phyloP scores from a whole-genome alignment of 2,113 vertebrate genomes.

The Callionymus lyra region DNA sequence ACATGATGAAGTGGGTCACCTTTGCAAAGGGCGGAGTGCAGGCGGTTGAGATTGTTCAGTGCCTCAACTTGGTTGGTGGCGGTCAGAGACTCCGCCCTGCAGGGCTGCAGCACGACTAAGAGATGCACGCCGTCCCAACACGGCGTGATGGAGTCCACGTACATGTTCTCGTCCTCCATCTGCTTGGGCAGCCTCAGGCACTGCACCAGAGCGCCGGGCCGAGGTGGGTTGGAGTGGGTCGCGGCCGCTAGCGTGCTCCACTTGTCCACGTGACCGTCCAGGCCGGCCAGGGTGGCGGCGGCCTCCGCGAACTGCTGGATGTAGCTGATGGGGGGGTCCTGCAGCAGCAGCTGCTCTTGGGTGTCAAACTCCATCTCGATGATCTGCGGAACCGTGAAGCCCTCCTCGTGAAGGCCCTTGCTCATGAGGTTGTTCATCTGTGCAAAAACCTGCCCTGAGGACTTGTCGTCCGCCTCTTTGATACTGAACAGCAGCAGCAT shows the following conservation, averaged over 20 bases:
- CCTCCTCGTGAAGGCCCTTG: constrained; percentile 95
- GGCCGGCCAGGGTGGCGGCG: constrained; percentile 75
- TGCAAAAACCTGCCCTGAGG: constrained; percentile 90
- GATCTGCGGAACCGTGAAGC: constrained; percentile 96
- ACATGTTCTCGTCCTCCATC: constrained; percentile 92
- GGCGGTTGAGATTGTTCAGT: constrained; percentile 97
- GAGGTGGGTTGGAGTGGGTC: constrained; percentile 56
- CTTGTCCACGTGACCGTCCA: constrained; percentile 81
- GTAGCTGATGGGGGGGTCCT: constrained; percentile 96
- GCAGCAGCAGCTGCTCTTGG: constrained; percentile 91
- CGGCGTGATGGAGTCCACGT: constrained; percentile 91
- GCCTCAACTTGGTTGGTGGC: constrained; percentile 98
- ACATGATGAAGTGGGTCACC: constrained; percentile 71
- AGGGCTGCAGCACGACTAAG: constrained; percentile 84
- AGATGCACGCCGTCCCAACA: constrained; percentile 95
- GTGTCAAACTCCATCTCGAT: constrained; percentile 98
- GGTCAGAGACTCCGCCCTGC: constrained; percentile 81
- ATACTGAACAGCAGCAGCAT: constrained; percentile 94
- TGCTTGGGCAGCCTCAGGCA: constrained; percentile 90
- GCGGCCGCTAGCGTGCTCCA: constrained; percentile 79
- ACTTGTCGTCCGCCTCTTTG: constrained; percentile 95
- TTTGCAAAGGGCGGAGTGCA: constrained; percentile 95
- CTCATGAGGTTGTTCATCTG: constrained; percentile 98
- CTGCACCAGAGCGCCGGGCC: constrained; percentile 91
- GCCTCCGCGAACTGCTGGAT: constrained; percentile 98